A percentile compares a stretch with the other conserved stretches of the same genome.
Evolutionary conservation across 2,888 invertebrate species (phyloP).

Genomic region (Yponomeuta sedellus): DNA sequence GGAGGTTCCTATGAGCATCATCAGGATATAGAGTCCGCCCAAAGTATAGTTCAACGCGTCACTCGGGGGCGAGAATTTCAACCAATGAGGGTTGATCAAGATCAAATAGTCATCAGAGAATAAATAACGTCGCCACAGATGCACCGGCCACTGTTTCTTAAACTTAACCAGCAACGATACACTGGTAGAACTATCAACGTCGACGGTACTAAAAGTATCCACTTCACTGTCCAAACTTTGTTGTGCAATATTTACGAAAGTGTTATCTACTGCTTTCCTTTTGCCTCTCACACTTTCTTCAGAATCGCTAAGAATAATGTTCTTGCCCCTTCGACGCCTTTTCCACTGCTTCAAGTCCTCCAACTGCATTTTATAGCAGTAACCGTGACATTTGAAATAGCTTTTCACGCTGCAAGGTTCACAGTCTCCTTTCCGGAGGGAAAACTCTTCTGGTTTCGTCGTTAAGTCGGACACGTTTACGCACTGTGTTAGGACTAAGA

Average conservation of each 20-base stretch:
- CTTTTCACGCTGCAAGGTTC: neutral
- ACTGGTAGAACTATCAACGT: neutral
- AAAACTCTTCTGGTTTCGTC: neutral
- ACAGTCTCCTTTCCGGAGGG: neutral
- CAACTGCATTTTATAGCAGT: slow-evolving; percentile 44
- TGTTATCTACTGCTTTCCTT: neutral
- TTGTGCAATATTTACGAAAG: neutral
- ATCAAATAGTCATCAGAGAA: slow-evolving; percentile 75
- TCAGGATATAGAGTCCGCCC: slow-evolving; percentile 77
- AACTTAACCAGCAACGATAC: slow-evolving; percentile 39
- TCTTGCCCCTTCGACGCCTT: slow-evolving; percentile 45
- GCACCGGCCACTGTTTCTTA: slow-evolving; percentile 55
- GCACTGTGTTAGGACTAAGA: slow-evolving; percentile 1
- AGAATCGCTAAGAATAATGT: slow-evolving; percentile 14
- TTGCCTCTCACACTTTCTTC: slow-evolving; percentile 15
- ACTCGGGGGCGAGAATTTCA: slow-evolving; percentile 79
- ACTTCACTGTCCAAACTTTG: neutral
- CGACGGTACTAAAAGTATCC: neutral
- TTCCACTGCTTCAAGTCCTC: slow-evolving; percentile 61
- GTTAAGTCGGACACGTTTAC: neutral
- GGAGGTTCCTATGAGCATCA: slow-evolving; percentile 78
- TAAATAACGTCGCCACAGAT: slow-evolving; percentile 67
- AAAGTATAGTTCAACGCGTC: slow-evolving; percentile 75
- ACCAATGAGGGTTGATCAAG: slow-evolving; percentile 82
- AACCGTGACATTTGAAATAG: slow-evolving; percentile 40